Evolutionary conservation across 2,113 vertebrate species (phyloP).

Genomic region (Peromyscus californicus): DNA sequence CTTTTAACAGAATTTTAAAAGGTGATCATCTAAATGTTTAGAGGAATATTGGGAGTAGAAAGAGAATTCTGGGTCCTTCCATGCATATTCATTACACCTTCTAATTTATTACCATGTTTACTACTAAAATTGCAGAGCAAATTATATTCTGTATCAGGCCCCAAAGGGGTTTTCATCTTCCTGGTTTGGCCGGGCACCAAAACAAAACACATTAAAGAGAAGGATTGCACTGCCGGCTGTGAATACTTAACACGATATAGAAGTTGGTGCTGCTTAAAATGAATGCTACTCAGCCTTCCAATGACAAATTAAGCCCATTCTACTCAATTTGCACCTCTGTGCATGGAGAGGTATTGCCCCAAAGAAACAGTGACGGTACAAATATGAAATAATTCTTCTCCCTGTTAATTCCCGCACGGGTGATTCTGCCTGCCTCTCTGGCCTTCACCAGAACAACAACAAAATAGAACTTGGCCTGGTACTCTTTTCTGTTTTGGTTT

Average conservation of each 20-base stretch:
- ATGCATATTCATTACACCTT: constrained; percentile 84
- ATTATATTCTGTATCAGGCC: constrained; percentile 82
- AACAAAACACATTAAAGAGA: constrained; percentile 86
- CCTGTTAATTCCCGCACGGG: background rate
- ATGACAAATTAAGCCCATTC: constrained; percentile 62
- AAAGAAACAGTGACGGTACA: background rate
- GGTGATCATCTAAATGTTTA: constrained; percentile 9
- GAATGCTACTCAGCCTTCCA: constrained; percentile 27
- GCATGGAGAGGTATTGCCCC: background rate
- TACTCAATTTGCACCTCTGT: constrained; percentile 58
- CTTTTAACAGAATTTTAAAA: background rate
- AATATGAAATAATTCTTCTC: constrained; percentile 21
- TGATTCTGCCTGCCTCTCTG: background rate
- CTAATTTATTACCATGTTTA: constrained; percentile 88
- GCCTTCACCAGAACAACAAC: background rate
- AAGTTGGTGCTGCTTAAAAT: constrained; percentile 70
- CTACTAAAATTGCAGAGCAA: constrained; percentile 84
- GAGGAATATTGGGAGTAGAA: background rate
- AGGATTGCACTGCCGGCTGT: constrained; percentile 73
- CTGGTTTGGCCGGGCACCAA: constrained; percentile 82
- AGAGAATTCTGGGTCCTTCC: constrained; percentile 50
- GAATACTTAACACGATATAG: constrained; percentile 86
- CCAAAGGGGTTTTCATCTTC: constrained; percentile 80
- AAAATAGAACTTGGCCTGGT: background rate
- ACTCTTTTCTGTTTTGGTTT: background rate